phyloP scores from a whole-genome alignment of 1,140 invertebrate genomes.

The Stegodyphus dumicola region DNA sequence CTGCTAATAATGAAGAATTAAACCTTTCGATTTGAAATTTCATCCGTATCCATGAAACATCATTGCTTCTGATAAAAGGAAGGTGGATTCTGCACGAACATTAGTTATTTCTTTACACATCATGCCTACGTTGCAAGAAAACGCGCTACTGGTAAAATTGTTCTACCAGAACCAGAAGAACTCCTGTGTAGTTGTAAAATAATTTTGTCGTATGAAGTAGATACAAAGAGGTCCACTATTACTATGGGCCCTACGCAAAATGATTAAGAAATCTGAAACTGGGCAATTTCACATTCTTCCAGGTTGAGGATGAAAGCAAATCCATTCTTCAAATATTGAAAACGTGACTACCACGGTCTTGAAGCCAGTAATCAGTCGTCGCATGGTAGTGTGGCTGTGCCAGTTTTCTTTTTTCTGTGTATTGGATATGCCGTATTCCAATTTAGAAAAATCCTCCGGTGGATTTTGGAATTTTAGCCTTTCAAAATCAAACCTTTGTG shows the following conservation, averaged over 20 bases:
- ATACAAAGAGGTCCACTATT: not conserved
- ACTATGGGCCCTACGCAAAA: too few relatives aligned
- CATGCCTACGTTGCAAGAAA: not conserved
- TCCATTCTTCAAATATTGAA: not conserved
- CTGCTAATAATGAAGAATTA: too few relatives aligned
- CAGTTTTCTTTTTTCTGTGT: not conserved
- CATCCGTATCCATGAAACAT: too few relatives aligned
- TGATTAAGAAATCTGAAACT: too few relatives aligned
- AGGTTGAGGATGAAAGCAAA: too few relatives aligned
- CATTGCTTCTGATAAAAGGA: too few relatives aligned
- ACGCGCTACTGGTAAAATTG: not conserved
- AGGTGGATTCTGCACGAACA: not conserved
- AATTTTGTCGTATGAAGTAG: not conserved
- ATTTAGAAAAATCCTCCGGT: not conserved
- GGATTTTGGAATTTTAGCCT: constrained; percentile 1
- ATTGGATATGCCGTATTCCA: not conserved
- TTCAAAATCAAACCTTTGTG: constrained; percentile 1
- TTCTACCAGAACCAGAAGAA: not conserved
- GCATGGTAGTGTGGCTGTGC: not conserved
- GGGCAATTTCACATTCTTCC: too few relatives aligned
- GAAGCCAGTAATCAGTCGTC: constrained; percentile 11
- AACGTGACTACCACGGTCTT: not conserved
- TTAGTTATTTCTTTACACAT: not conserved
- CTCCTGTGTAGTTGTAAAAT: not conserved
- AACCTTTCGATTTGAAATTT: too few relatives aligned